Percentiles rank a stretch among this genome's conserved stretches.
phyloP scores from a whole-genome alignment of 2,888 invertebrate species.

The Bursaphelenchus okinawaensis region DNA sequence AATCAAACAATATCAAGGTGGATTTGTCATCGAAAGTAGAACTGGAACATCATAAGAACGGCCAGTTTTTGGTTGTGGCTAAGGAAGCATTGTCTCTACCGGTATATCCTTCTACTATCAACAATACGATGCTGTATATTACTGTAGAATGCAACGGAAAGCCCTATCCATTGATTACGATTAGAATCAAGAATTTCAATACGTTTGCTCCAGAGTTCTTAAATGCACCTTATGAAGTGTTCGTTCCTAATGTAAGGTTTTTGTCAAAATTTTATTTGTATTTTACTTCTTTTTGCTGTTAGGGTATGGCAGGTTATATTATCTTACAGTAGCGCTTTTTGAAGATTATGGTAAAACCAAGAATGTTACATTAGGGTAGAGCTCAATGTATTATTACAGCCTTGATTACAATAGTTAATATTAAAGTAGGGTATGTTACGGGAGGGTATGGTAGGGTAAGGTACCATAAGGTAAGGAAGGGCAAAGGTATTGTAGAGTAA shows the following conservation, averaged over 20 bases:
- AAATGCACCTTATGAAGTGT: slow-evolving; percentile 42
- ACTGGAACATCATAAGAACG: slow-evolving; percentile 22
- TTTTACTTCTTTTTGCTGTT: too few relatives aligned
- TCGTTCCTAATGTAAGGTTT: slow-evolving; percentile 33
- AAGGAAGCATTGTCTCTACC: slow-evolving; percentile 29
- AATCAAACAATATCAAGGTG: slow-evolving; percentile 38
- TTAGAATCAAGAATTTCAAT: slow-evolving; percentile 40
- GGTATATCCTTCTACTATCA: slow-evolving; percentile 41
- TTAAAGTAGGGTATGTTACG: too few relatives aligned
- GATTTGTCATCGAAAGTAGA: slow-evolving; percentile 29
- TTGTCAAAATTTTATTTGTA: too few relatives aligned
- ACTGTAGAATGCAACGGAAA: slow-evolving; percentile 49
- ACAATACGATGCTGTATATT: slow-evolving; percentile 44
- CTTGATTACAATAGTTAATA: too few relatives aligned
- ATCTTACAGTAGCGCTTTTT: too few relatives aligned
- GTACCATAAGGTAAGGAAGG: too few relatives aligned
- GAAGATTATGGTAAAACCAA: too few relatives aligned
- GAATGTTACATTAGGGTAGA: too few relatives aligned
- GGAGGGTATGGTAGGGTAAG: too few relatives aligned
- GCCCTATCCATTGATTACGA: slow-evolving; percentile 48
- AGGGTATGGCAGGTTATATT: too few relatives aligned
- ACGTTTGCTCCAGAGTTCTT: slow-evolving; percentile 44
- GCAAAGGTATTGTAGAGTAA: too few relatives aligned
- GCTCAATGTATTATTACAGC: too few relatives aligned
- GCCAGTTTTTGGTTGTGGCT: slow-evolving; percentile 34